A percentile compares a stretch with the other conserved stretches of the same genome.
Conservation (phyloP, 2,113 vertebrate species). For the Calyptommatus sinebrachiatus region DNA sequence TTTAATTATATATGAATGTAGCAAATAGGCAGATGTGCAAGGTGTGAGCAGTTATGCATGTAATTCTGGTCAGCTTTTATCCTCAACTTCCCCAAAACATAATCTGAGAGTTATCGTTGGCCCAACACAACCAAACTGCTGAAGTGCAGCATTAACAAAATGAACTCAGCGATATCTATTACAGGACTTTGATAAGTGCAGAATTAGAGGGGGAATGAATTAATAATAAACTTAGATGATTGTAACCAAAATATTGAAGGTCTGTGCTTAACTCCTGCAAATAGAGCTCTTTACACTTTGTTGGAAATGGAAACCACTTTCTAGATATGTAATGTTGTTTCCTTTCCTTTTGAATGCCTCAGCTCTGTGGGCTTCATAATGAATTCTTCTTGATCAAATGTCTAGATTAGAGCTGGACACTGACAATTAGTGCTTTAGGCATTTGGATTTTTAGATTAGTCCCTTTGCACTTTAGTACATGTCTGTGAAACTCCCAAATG, state of each 20-base stretch:
- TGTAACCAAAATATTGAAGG: neutral
- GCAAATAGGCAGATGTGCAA: neutral
- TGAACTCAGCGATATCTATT: too few species aligned
- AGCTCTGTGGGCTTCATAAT: neutral
- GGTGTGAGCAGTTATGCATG: neutral
- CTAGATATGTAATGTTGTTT: neutral
- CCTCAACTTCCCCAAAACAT: neutral
- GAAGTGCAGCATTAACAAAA: neutral
- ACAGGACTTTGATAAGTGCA: neutral
- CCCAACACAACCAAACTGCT: neutral
- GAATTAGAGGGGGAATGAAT: neutral
- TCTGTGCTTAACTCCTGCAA: neutral
- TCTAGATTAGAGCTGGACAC: too few species aligned
- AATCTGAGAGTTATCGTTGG: neutral
- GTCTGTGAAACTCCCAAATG: neutral
- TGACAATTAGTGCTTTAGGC: too few species aligned
- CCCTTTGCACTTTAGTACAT: neutral
- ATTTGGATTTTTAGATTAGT: neutral
- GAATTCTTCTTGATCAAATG: neutral
- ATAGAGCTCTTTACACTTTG: neutral
- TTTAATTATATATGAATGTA: neutral
- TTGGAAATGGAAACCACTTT: too few species aligned
- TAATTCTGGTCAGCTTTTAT: neutral
- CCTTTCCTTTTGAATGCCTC: neutral
- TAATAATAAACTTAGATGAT: neutral